Base-by-base conservation (phyloP, 2,888 invertebrate genomes). In the Drosophila parthenogenetica region DNA sequence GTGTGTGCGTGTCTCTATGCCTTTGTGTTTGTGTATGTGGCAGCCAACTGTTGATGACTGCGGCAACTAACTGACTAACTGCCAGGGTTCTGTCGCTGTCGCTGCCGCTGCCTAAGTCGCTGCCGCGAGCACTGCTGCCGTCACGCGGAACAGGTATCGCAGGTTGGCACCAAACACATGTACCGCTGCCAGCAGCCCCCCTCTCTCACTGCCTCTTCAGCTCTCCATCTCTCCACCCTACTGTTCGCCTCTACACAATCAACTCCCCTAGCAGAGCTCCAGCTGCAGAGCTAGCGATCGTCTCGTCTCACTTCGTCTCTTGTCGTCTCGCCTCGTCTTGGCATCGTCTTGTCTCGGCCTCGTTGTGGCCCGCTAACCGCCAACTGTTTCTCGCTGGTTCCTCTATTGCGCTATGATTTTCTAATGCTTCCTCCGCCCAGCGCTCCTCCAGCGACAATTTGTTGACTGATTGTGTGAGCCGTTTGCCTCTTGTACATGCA, bases 81-180 rank as follows among this genome's bases (percentile, higher is more conserved):
- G 82, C 72, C 82, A 74, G 78, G 78, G 78, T 77, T 77, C 77
- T 77, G 73, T 69, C 53, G 59, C 77, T 77, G 73, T 69, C 53
- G 59, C 72, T 29, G 71, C 37, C 39, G 53, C 55, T 14, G 64
- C 65, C 45, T 54, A 42, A 14, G 73, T 19, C 42, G 65, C 50
- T 60, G 50, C 32, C 42, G 39, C 42, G 14, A 25, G 16, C 32
- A 58, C 53, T 48, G 74, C 69, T 53, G 81, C 81, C 82, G 80
- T 78, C 79, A 77, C 79, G 86, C 82, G 85, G 85, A 85, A 85
- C 85, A 85, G 85, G 85, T 85, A 87, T 85, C 85, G 86, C 85
- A 85, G 86, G 85, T 87, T 87, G 85, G 88, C 77, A 86, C 86
- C 75, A 85, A 85, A 79, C 84, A 84, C 85, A 85, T 88, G 87